Conservation (phyloP, 2,113 vertebrate species). For the Grammomys dolichurus region DNA sequence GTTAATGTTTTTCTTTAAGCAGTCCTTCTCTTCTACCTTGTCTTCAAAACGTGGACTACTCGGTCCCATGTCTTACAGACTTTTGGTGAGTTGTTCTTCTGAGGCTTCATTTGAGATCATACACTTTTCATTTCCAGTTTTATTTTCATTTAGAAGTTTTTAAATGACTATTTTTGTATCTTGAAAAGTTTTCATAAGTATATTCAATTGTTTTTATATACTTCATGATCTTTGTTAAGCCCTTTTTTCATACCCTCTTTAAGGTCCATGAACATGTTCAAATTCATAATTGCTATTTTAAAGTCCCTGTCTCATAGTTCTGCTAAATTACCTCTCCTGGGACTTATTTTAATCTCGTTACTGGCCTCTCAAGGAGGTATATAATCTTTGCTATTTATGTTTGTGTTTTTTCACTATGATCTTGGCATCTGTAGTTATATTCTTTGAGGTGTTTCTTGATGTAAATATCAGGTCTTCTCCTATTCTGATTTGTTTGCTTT, state of each 20-base stretch:
- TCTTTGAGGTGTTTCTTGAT: background rate
- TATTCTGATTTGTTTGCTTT: background rate
- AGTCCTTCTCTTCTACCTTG: background rate
- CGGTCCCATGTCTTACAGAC: background rate
- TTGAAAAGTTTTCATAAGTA: background rate
- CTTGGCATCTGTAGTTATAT: background rate
- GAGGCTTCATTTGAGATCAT: background rate
- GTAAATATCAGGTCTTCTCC: background rate
- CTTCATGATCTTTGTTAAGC: background rate
- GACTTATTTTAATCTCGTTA: background rate
- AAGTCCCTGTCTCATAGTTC: background rate
- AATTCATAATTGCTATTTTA: background rate
- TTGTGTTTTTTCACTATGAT: background rate
- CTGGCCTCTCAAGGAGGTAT: background rate
- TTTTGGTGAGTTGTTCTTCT: background rate
- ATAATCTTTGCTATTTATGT: background rate
- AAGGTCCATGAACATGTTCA: background rate
- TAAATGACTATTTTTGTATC: background rate
- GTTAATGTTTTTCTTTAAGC: background rate
- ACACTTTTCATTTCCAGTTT: background rate
- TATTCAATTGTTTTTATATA: background rate
- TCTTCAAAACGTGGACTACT: background rate
- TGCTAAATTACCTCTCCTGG: background rate
- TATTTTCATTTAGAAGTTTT: background rate
- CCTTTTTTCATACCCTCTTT: background rate